Conservation (phyloP, 2,888 invertebrate species). For the Philhelius pedissequus region DNA sequence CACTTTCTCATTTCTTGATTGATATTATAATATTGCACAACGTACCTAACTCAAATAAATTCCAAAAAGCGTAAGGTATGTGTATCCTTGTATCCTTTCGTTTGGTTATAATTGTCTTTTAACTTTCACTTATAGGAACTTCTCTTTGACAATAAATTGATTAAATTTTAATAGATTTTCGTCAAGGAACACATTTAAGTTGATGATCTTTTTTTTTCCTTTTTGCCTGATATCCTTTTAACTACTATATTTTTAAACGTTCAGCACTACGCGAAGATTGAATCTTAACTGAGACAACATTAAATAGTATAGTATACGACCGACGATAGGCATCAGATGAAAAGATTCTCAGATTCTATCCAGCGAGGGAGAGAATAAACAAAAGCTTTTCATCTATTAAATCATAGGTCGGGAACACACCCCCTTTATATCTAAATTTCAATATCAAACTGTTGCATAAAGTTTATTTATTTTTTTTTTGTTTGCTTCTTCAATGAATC, state of each 20-base stretch:
- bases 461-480: not conserved
- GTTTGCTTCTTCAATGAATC: no score
- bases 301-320: slow-evolving; percentile 27
- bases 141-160: not conserved
- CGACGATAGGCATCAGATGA: slow-evolving; percentile 48
- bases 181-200: not conserved
- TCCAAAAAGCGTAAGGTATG: not conserved
- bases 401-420: slow-evolving; percentile 62
- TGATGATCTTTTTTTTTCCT: not conserved
- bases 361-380: slow-evolving; percentile 34
- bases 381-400: slow-evolving; percentile 51
- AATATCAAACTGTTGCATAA: slow-evolving; percentile 61
- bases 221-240: not conserved
- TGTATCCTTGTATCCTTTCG: not conserved
- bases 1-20: not conserved
- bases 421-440: slow-evolving; percentile 45
- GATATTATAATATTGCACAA: not conserved
- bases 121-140: not conserved
- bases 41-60: not conserved
- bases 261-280: slow-evolving; percentile 49
- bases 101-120: not conserved
- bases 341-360: slow-evolving; percentile 43
- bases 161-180: slow-evolving; percentile 22
- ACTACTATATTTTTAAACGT: not conserved
- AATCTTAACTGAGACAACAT: slow-evolving; percentile 55